A percentile compares a stretch with the other conserved stretches of the same genome.
These are phyloP conservation scores for Eupithecia pulchellata DNA, from an alignment of 2,888 invertebrate species.

Conservation along the genomic window DNA sequence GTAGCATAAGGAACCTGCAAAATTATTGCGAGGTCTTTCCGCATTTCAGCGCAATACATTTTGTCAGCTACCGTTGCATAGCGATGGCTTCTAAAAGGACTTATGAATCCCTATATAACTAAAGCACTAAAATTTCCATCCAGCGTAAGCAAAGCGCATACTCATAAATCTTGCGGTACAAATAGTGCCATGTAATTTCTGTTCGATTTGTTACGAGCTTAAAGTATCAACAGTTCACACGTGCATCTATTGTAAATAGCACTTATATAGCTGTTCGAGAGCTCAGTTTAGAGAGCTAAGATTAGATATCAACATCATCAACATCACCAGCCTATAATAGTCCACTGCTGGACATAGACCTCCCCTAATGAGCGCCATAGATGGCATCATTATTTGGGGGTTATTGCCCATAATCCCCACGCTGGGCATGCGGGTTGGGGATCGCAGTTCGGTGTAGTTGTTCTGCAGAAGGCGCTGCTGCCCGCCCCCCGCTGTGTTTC, in stretches of 20 bases:
- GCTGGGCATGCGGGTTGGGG: too few relatives aligned
- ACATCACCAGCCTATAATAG: too few relatives aligned
- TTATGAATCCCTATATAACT: background rate
- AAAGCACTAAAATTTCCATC: background rate
- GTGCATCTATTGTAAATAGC: conserved; percentile 29
- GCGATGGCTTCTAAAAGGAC: background rate
- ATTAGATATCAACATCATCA: too few relatives aligned
- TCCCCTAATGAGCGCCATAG: too few relatives aligned
- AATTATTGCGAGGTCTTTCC: background rate
- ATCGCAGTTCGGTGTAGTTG: too few relatives aligned
- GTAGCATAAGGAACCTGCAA: too few relatives aligned
- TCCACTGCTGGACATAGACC: too few relatives aligned
- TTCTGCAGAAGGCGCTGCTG: too few relatives aligned
- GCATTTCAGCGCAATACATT: background rate
- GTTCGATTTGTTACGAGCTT: conserved; percentile 14
- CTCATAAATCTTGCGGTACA: conserved; percentile 20
- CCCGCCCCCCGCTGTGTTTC: too few relatives aligned
- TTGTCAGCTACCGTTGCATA: background rate
- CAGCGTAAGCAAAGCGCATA: background rate
- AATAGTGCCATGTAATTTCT: conserved; percentile 21
- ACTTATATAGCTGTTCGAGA: conserved; percentile 32
- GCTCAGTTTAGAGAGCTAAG: too few relatives aligned
- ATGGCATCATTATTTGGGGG: too few relatives aligned
- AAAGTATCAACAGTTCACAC: conserved; percentile 30
- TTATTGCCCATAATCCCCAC: too few relatives aligned